These are phyloP conservation scores for Pogonognathellus flavescens DNA, from an alignment of 1,140 invertebrate genomes.

Conservation along the genomic window DNA sequence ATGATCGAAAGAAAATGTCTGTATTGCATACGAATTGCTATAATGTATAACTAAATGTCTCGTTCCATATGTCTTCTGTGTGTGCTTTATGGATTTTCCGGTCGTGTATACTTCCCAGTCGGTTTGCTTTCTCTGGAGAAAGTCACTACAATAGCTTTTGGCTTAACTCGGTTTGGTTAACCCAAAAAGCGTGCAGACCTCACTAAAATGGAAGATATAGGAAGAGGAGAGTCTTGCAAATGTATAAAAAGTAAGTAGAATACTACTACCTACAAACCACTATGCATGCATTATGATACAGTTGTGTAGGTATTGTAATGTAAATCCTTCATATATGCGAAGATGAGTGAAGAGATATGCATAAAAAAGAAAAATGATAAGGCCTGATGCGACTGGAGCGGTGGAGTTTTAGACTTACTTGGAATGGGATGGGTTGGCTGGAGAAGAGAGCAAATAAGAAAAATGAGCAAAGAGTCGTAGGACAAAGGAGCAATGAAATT, in stretches of 20 bases:
- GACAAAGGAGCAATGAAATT: slow-evolving; percentile 50
- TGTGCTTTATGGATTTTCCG: slow-evolving; percentile 44
- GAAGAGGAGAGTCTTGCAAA: slow-evolving; percentile 7
- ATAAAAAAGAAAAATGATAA: slow-evolving; percentile 34
- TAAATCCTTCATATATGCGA: slow-evolving; percentile 1
- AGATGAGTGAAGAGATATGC: slow-evolving; percentile 47
- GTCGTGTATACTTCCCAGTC: slow-evolving; percentile 28
- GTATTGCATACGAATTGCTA: slow-evolving; percentile 23
- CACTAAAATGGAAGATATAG: background rate
- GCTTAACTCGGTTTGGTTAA: slow-evolving; percentile 20
- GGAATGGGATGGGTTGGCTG: background rate
- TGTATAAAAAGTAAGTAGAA: background rate
- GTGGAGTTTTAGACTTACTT: background rate
- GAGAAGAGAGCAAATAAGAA: slow-evolving; percentile 35
- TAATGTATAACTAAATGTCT: slow-evolving; percentile 40
- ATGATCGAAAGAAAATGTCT: slow-evolving; percentile 34
- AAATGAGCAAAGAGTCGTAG: slow-evolving; percentile 40
- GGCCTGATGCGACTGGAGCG: background rate
- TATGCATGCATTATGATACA: no score
- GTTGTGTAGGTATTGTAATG: background rate
- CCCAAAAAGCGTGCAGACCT: slow-evolving; percentile 11
- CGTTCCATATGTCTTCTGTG: slow-evolving; percentile 34
- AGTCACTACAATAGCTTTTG: slow-evolving; percentile 18
- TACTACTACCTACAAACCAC: background rate
- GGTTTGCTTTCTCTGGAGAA: slow-evolving; percentile 34